Percentiles rank a stretch among this genome's conserved stretches.
Conservation (phyloP, 2,113 vertebrate genomes). For the Desmodus rotundus region DNA sequence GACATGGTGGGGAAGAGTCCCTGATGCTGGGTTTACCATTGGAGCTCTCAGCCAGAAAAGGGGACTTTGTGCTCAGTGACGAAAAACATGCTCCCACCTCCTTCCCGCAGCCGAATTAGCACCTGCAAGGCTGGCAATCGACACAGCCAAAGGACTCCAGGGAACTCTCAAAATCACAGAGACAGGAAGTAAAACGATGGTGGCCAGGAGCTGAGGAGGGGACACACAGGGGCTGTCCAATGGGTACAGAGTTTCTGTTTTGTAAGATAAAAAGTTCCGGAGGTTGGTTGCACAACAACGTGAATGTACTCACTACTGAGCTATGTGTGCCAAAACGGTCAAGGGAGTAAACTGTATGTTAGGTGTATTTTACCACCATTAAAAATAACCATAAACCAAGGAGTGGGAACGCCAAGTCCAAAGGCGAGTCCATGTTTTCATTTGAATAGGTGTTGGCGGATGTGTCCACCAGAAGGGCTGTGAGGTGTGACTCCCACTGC, state of each 20-base stretch:
- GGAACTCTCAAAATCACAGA: background rate
- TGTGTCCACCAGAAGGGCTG: background rate
- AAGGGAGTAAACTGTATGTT: background rate
- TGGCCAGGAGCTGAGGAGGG: background rate
- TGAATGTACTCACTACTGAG: background rate
- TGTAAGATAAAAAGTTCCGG: background rate
- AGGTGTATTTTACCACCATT: background rate
- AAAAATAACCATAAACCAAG: background rate
- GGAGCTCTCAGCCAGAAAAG: background rate
- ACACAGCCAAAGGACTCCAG: background rate
- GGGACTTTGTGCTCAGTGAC: background rate
- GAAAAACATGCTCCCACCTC: background rate
- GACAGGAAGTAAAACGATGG: background rate
- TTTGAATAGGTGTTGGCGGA: background rate
- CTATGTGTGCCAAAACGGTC: background rate
- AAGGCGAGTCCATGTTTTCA: background rate
- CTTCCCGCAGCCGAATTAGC: background rate
- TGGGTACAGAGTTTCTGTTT: background rate
- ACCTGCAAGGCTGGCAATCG: background rate
- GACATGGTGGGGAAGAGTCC: background rate
- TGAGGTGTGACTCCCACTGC: rapidly evolving
- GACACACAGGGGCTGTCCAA: rapidly evolving
- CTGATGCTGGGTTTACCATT: background rate
- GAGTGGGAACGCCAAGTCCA: background rate
- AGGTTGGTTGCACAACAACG: background rate